Conservation (phyloP, 92 coral and sea anemone genomes). For the Meandrina meandrites region DNA sequence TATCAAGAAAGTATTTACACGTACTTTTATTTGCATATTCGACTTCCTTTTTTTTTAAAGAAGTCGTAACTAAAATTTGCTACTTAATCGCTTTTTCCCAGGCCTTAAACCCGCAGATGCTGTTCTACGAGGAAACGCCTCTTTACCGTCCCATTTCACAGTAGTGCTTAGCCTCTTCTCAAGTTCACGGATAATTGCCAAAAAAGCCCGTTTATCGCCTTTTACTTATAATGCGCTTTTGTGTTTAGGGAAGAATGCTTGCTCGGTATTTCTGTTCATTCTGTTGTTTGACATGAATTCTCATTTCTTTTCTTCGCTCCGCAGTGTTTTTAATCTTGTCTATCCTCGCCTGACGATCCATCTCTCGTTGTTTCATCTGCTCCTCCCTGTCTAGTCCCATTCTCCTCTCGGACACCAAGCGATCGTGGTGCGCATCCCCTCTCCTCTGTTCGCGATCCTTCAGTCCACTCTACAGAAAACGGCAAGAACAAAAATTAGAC, state of each 20-base stretch:
- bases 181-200: no score
- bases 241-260: constrained; percentile 58
- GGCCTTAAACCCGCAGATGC: no score
- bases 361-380: constrained; percentile 61
- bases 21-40: no score
- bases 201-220: no score
- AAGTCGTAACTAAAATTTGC: no score
- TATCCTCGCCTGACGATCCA: constrained; percentile 54
- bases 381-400: constrained; percentile 62
- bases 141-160: no score
- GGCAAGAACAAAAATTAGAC: background rate
- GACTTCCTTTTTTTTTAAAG: no score
- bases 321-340: constrained; percentile 69
- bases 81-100: no score
- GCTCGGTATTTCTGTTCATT: constrained; percentile 81
- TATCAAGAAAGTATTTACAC: no score
- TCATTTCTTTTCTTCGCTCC: constrained; percentile 77
- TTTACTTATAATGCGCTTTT: background rate
- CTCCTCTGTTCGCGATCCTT: constrained; percentile 80
- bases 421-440: constrained; percentile 66
- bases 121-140: no score
- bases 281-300: constrained; percentile 76
- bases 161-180: no score
- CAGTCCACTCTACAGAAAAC: constrained; percentile 57
- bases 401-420: constrained; percentile 70